Percentiles rank a stretch among this genome's conserved stretches.
phyloP scores from a whole-genome alignment of 2,113 vertebrate species.

The Pithys albifrons region DNA sequence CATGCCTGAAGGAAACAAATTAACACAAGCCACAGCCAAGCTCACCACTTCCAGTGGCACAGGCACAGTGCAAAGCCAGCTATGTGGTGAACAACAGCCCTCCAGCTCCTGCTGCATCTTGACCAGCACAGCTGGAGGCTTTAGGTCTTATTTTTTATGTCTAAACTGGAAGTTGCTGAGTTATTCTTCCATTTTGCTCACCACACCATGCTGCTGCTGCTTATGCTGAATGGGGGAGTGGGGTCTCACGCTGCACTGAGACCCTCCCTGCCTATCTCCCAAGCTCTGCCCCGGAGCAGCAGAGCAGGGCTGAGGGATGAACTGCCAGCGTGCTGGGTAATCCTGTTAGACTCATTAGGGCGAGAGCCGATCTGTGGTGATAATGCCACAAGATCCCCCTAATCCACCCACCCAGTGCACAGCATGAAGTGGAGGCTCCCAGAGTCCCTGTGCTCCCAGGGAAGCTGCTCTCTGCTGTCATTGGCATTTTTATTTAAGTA shows the following conservation, averaged over 20 bases:
- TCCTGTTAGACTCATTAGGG: neutral
- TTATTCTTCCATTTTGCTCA: neutral
- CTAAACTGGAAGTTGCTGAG: neutral
- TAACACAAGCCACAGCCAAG: neutral
- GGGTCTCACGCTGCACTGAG: neutral
- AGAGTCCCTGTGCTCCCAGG: neutral
- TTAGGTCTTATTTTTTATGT: neutral
- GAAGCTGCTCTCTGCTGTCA: neutral
- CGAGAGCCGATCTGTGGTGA: accelerated
- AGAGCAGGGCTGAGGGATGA: neutral
- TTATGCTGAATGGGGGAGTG: neutral
- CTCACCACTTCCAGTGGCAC: neutral
- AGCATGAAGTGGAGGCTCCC: neutral
- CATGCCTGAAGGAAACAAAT: neutral
- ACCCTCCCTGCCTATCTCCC: accelerated
- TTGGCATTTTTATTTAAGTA: neutral
- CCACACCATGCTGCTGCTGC: neutral
- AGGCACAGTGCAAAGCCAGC: neutral
- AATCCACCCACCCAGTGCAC: neutral
- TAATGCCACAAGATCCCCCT: neutral
- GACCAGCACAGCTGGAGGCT: neutral
- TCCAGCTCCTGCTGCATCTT: neutral
- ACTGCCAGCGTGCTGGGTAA: neutral
- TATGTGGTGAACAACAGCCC: neutral
- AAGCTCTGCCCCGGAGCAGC: neutral